Percentiles rank a stretch among this genome's conserved stretches.
These are phyloP conservation scores for Trissolcus brochymenae DNA, from an alignment of 2,888 invertebrate species.

Conservation along the genomic window DNA sequence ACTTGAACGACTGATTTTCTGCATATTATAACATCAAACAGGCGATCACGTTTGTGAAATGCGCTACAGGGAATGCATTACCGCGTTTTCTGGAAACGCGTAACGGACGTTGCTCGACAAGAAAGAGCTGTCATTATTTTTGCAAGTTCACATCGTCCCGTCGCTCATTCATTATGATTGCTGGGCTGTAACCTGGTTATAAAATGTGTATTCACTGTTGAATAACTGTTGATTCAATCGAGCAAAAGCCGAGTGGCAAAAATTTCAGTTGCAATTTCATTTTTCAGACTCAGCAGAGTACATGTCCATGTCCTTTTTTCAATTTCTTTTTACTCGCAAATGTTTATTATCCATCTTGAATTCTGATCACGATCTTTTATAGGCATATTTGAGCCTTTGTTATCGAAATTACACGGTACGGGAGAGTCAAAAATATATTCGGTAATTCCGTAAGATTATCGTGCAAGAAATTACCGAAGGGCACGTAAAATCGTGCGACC, in stretches of 20 bases:
- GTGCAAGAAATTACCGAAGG: conserved; percentile 42
- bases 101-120: conserved; percentile 29
- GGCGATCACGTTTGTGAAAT: conserved; percentile 61
- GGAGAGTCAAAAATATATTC: conserved; percentile 31
- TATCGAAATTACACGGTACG: conserved; percentile 29
- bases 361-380: conserved; percentile 14
- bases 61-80: conserved; percentile 53
- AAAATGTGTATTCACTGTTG: conserved; percentile 23
- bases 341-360: neutral
- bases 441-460: conserved; percentile 18
- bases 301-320: too few relatives aligned
- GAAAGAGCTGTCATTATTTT: conserved; percentile 52
- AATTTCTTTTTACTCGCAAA: neutral
- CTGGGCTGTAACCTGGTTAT: conserved; percentile 15
- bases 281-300: too few relatives aligned
- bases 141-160: conserved; percentile 34
- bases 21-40: conserved; percentile 65
- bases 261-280: too few relatives aligned
- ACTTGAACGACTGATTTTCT: conserved; percentile 60
- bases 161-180: conserved; percentile 35
- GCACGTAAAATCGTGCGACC: conserved; percentile 41
- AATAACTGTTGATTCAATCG: conserved; percentile 14
- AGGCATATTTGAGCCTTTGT: conserved; percentile 20
- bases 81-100: conserved; percentile 46
- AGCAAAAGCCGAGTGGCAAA: neutral